These are phyloP conservation scores for Rhinichthys osculus DNA, from an alignment of 2,797 vertebrate species.

Conservation along the genomic window DNA sequence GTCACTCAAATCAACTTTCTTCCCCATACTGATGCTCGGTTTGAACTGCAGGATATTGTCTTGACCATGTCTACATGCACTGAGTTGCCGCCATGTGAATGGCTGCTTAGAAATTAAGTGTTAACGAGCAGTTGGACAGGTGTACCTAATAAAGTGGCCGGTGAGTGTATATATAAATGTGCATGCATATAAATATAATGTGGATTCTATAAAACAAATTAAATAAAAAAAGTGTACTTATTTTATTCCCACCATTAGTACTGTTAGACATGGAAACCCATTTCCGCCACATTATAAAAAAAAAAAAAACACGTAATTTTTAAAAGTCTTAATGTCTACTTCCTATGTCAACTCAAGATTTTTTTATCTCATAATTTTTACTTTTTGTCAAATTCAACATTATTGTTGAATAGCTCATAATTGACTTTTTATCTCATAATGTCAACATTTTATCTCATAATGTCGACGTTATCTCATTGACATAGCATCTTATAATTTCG, in stretches of 20 bases:
- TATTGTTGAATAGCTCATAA: too few relatives aligned
- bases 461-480: too few relatives aligned
- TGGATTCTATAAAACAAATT: not conserved
- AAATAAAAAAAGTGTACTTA: not conserved
- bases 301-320: too few relatives aligned
- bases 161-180: not conserved
- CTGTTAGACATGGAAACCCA: not conserved
- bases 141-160: too few relatives aligned
- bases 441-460: too few relatives aligned
- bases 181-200: not conserved
- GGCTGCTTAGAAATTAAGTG: too few relatives aligned
- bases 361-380: not conserved
- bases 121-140: too few relatives aligned
- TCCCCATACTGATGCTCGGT: too few relatives aligned
- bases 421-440: not conserved
- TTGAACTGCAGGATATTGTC: too few relatives aligned
- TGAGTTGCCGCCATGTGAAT: too few relatives aligned
- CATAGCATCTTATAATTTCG: not conserved
- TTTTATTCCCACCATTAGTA: not conserved
- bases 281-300: not conserved
- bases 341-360: not conserved
- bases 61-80: too few relatives aligned
- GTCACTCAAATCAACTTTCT: too few relatives aligned
- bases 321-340: not conserved
- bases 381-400: not conserved